Conservation (phyloP, 2,888 invertebrate genomes). For the Ichneumon xanthorius region DNA sequence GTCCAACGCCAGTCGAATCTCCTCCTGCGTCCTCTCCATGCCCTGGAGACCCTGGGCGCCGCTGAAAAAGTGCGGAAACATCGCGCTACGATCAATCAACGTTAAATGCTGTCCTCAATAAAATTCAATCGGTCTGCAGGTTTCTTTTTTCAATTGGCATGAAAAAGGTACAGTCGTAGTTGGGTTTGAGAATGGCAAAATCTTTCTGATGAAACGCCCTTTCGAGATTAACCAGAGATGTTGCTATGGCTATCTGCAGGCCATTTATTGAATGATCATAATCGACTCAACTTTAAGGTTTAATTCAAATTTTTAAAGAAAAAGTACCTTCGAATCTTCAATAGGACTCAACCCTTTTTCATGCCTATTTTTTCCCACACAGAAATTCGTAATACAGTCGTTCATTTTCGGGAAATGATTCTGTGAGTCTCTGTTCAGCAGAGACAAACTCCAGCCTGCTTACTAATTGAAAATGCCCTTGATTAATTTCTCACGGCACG, state of each 20-base stretch:
- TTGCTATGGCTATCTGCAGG: too few species aligned
- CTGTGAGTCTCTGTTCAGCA: neutral
- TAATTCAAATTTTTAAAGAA: neutral
- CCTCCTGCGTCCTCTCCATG: constrained; percentile 90
- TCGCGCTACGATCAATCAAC: constrained; percentile 86
- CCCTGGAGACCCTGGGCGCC: constrained; percentile 86
- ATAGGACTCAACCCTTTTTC: neutral
- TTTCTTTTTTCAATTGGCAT: constrained; percentile 2
- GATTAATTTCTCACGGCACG: neutral
- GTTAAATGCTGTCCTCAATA: constrained; percentile 84
- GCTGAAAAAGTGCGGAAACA: constrained; percentile 95
- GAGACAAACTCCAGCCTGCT: neutral
- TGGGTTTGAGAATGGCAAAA: neutral
- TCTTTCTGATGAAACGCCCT: neutral
- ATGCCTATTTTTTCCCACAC: neutral
- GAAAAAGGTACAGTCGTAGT: neutral
- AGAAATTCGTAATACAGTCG: neutral
- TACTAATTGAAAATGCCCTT: neutral
- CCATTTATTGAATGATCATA: neutral
- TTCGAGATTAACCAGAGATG: too few species aligned
- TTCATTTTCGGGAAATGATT: neutral
- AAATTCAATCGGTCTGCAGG: constrained; percentile 74
- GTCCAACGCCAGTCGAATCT: constrained; percentile 95
- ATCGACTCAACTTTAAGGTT: neutral
- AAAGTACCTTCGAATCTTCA: neutral